These are phyloP conservation scores for Aptenodytes forsteri DNA, from an alignment of 2,113 vertebrate genomes.

Conservation along the genomic window DNA sequence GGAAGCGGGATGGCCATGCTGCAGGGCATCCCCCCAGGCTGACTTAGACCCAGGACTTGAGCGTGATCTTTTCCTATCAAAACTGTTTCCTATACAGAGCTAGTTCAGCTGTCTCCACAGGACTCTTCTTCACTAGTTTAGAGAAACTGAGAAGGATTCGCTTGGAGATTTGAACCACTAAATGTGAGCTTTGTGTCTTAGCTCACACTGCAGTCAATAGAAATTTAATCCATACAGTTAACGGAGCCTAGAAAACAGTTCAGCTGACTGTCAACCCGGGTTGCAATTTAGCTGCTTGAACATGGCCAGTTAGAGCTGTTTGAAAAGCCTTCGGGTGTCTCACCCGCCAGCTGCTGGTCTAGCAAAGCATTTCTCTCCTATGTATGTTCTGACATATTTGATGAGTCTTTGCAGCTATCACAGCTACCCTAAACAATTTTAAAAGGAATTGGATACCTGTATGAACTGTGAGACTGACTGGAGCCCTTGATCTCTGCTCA, in stretches of 20 bases:
- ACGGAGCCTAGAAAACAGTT: neutral
- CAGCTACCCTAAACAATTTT: neutral
- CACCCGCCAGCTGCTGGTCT: neutral
- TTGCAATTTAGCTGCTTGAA: neutral
- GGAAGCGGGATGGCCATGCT: accelerated
- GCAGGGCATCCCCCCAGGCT: neutral
- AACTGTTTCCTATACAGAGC: neutral
- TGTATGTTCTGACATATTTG: neutral
- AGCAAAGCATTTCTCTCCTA: neutral
- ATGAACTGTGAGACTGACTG: neutral
- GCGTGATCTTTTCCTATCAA: neutral
- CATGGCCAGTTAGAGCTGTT: neutral
- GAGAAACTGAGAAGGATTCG: neutral
- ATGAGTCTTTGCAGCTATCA: neutral
- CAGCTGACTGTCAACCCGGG: neutral
- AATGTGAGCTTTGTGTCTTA: neutral
- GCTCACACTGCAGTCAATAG: neutral
- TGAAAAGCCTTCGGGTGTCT: neutral
- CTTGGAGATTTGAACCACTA: neutral
- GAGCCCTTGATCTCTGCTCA: neutral
- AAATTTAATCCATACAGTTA: neutral
- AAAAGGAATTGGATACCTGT: neutral
- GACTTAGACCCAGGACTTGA: neutral
- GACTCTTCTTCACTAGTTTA: neutral
- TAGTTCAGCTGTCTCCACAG: neutral